Evolutionary conservation across 2,113 vertebrate genomes (phyloP).

Genomic region (Sula dactylatra): DNA sequence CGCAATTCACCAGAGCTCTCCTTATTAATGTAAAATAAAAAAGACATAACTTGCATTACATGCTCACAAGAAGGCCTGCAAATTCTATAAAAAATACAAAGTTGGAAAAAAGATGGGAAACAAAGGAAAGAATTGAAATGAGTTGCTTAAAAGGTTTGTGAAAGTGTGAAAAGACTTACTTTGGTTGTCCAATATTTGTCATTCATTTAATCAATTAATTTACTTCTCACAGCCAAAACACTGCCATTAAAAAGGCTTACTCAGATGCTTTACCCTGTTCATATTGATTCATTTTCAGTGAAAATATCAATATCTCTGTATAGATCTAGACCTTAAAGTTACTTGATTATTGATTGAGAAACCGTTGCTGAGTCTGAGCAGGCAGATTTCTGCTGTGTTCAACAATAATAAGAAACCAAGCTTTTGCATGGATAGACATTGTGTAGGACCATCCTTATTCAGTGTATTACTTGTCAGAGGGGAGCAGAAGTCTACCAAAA

Average conservation of each 20-base stretch:
- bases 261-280: constrained; percentile 80
- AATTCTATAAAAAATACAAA: background rate
- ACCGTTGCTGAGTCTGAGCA: constrained; percentile 80
- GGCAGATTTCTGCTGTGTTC: constrained; percentile 79
- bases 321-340: constrained; percentile 84
- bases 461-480: constrained; percentile 70
- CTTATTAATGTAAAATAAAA: background rate
- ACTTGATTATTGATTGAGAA: constrained; percentile 90
- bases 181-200: constrained; percentile 77
- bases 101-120: background rate
- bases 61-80: background rate
- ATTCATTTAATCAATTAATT: constrained; percentile 88
- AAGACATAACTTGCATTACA: background rate
- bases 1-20: background rate
- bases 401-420: constrained; percentile 76
- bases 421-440: constrained; percentile 69
- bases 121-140: constrained; percentile 32
- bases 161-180: constrained; percentile 66
- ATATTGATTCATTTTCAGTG: constrained; percentile 86
- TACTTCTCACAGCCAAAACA: constrained; percentile 82
- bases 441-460: constrained; percentile 64
- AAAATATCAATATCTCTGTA: constrained; percentile 95
- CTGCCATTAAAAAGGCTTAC: constrained; percentile 87
- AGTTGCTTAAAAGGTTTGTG: constrained; percentile 55
- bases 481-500: constrained; percentile 67